These are phyloP conservation scores for Heliconius ethilla DNA, from an alignment of 2,888 invertebrate genomes.

Conservation along the genomic window DNA sequence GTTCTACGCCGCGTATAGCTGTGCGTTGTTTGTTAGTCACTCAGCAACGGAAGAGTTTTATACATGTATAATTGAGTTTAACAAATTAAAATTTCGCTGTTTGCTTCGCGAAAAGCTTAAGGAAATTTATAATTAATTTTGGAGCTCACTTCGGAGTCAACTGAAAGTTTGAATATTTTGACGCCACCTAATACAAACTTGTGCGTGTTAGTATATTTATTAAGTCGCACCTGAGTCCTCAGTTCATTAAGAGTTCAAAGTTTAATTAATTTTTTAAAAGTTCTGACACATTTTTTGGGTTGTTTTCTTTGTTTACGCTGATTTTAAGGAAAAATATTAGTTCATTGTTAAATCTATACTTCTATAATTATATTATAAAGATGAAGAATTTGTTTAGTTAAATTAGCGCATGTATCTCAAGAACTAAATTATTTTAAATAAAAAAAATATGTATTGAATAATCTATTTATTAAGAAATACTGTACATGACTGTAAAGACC, in stretches of 20 bases:
- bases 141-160: neutral
- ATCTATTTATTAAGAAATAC: no score
- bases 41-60: neutral
- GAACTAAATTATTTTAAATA: no score
- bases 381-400: neutral
- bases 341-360: neutral
- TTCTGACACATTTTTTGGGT: slow-evolving; percentile 1
- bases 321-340: neutral
- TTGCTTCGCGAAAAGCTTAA: slow-evolving; percentile 4
- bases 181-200: slow-evolving; percentile 35
- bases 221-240: slow-evolving; percentile 17
- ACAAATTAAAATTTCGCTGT: slow-evolving; percentile 3
- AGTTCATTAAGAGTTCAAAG: slow-evolving; percentile 27
- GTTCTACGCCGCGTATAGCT: no score
- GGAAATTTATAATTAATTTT: slow-evolving; percentile 26
- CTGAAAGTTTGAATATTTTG: slow-evolving; percentile 24
- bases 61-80: neutral
- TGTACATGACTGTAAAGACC: no score
- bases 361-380: neutral
- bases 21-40: no score
- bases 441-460: no score
- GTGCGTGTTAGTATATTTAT: slow-evolving; percentile 24
- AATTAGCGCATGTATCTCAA: neutral
- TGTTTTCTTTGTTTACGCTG: neutral
- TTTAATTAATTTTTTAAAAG: slow-evolving; percentile 29